Base-by-base conservation (phyloP, 2,113 vertebrate genomes). In the Axis porcinus region DNA sequence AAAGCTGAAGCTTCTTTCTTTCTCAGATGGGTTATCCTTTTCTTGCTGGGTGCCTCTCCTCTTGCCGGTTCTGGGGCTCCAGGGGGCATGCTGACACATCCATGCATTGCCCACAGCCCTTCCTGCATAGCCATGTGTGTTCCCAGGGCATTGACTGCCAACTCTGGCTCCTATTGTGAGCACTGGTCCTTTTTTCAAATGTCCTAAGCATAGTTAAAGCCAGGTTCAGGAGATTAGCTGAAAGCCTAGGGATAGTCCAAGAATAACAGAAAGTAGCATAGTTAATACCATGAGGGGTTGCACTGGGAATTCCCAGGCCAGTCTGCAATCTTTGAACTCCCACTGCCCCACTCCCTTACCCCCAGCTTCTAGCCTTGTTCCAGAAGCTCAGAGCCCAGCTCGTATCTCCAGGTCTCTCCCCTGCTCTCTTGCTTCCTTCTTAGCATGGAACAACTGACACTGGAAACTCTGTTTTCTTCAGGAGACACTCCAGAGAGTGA, bases 131-230 rank as follows among this genome's bases (percentile, higher is more conserved):
- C 23, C 15, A 33, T 12, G 9, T 27, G 45, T 19, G 54, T 96
- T 76, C 40, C 82, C 82, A 76, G 85, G 54, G 57, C 8, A 7
- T 21, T 52, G 54, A 23, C 27, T 4, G n/a, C 50, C 91, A 58
- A 64, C 30, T 88, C 50, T 86, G 50, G 23, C 36, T 86, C 9
- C 76, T 62, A 3, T 67, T 43, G 45, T 74, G 21, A 70, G 4
- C 4, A 6, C 27, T 84, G 74, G 33, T 43, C 45, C 88, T 11
- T 78, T 89, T 87, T 91, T 40, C 91, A 96, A 95, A 86, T 64
- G 78, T 30, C 89, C 78, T 64, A 83, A 86, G 76, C 67, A 52
- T 40, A 93, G 87, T 67, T 67, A 87, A 81, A 45, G 79, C 55
- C 84, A 94, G 27, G 50, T 28, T 21, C 74, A 19, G 58, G 33